Conservation (phyloP, 2,113 vertebrate genomes). For the Neogale vison region DNA sequence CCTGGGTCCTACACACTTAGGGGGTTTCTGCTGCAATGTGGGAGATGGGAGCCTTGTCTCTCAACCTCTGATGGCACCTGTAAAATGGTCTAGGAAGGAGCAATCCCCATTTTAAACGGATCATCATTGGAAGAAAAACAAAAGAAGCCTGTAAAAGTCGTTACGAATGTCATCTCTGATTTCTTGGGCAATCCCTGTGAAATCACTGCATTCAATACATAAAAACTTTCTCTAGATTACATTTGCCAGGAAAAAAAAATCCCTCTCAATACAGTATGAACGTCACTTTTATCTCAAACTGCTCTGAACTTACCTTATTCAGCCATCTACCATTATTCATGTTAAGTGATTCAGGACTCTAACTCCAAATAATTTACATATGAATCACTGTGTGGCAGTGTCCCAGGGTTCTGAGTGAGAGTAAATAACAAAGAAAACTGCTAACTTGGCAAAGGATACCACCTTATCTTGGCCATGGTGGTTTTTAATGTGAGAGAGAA, state of each 20-base stretch:
- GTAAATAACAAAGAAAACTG: constrained; percentile 55
- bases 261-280: background rate
- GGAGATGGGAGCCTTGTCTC: background rate
- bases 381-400: constrained; percentile 34
- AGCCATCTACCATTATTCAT: constrained; percentile 2
- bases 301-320: background rate
- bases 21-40: background rate
- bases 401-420: background rate
- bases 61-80: background rate
- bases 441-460: background rate
- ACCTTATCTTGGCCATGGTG: background rate
- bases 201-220: background rate
- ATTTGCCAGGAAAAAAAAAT: background rate
- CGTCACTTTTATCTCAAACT: background rate
- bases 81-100: background rate
- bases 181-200: background rate
- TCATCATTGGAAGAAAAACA: background rate
- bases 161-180: background rate
- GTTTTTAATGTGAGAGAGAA: background rate
- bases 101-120: background rate
- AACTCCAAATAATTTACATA: constrained; percentile 56
- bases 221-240: background rate
- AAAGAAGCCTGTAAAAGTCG: background rate
- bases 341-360: constrained; percentile 48
- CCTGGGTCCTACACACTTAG: background rate